A percentile compares a stretch with the other conserved stretches of the same genome.
phyloP scores from a whole-genome alignment of 2,888 invertebrate genomes.

The Liodrosophila aerea region DNA sequence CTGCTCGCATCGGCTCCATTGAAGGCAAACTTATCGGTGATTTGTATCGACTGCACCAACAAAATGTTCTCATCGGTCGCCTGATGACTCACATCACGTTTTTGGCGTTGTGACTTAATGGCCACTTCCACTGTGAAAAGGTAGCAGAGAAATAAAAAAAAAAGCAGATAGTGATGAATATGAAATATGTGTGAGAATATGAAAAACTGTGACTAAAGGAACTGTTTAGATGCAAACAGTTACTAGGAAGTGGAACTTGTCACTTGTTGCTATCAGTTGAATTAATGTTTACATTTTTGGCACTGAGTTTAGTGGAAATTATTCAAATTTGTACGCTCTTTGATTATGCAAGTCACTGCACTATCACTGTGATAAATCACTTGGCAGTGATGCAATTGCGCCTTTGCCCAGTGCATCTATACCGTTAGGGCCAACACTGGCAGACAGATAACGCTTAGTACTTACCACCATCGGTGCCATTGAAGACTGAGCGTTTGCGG shows the following conservation, averaged over 20 bases:
- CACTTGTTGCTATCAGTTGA: too few species aligned
- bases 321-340: too few species aligned
- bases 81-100: slow-evolving; percentile 82
- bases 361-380: slow-evolving; percentile 31
- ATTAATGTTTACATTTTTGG: slow-evolving; percentile 2
- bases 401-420: slow-evolving; percentile 25
- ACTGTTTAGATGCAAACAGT: too few species aligned
- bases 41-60: slow-evolving; percentile 94
- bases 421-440: slow-evolving; percentile 23
- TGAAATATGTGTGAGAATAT: slow-evolving; percentile 29
- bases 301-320: slow-evolving; percentile 2
- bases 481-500: slow-evolving; percentile 87
- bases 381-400: slow-evolving; percentile 24
- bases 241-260: neutral
- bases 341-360: slow-evolving; percentile 11
- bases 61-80: slow-evolving; percentile 90
- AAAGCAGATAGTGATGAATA: slow-evolving; percentile 49
- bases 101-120: slow-evolving; percentile 76
- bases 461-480: slow-evolving; percentile 81
- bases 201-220: slow-evolving; percentile 25
- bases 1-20: slow-evolving; percentile 84
- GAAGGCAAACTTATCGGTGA: slow-evolving; percentile 96
- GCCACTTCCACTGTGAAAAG: slow-evolving; percentile 62
- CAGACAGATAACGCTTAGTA: slow-evolving; percentile 42
- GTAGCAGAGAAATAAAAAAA: slow-evolving; percentile 19